Conservation (phyloP, 64 coral and sea anemone species). For the Montipora capricornis region DNA sequence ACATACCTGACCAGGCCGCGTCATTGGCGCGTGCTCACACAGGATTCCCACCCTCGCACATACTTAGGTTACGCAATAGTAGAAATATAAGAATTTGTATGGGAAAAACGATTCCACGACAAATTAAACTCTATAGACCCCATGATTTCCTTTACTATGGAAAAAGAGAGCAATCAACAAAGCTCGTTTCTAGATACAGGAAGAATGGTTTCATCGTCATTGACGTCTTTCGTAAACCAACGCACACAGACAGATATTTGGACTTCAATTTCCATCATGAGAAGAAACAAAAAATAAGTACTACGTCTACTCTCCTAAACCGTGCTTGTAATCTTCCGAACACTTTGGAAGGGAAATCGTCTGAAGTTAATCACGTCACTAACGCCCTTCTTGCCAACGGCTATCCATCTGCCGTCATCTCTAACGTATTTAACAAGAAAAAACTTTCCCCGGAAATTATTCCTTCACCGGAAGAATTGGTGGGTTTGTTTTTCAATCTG, state of each 20-base stretch:
- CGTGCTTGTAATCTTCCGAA: too few relatives aligned
- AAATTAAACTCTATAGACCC: too few relatives aligned
- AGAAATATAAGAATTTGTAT: not conserved
- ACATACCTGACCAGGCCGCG: not conserved
- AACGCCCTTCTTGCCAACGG: too few relatives aligned
- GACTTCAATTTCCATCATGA: conserved; percentile 34
- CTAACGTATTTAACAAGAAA: not conserved
- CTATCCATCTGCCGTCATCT: not conserved
- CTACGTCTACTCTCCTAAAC: too few relatives aligned
- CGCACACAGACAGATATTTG: conserved; percentile 42
- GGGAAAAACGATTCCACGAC: not conserved
- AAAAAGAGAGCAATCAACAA: too few relatives aligned
- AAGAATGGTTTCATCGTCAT: not conserved
- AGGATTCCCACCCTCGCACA: not conserved
- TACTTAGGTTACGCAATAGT: not conserved
- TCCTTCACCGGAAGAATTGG: not conserved
- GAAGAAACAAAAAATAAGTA: not conserved
- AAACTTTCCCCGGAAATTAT: not conserved
- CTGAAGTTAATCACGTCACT: too few relatives aligned
- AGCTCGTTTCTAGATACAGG: too few relatives aligned
- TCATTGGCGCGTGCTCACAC: not conserved
- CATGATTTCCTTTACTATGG: too few relatives aligned
- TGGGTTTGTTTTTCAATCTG: not conserved
- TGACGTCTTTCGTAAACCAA: conserved; percentile 8
- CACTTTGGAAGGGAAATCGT: too few relatives aligned